Evolutionary conservation across 2,888 invertebrate species (phyloP), one percentile per base, ranked within the genome.

Genomic region (Andrena chrysosceles): DNA sequence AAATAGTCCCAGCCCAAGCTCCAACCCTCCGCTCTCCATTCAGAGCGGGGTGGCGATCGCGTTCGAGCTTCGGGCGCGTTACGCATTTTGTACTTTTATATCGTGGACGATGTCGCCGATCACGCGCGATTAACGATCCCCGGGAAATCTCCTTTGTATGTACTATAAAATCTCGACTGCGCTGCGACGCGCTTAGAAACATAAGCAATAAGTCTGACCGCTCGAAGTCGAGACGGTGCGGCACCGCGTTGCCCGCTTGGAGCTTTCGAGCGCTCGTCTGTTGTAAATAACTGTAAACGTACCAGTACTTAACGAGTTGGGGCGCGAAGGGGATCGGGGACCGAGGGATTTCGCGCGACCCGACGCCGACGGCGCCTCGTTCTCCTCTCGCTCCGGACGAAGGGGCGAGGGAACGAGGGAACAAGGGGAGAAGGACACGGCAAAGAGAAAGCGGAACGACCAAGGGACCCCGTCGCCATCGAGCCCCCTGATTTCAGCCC

Each of bases 11-110:
- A n/a, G n/a, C n/a, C 67, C 72, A 49, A 72, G 78, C 73, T 56
- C 1, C 31, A 72, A 35, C 72, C 72, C 66, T 54, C 1, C 31
- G 8, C n/a, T 56, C 10, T 4, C 23, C 23, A 52, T n/a, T 52
- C 20, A 52, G 52, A 10, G 10, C 2, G n/a, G 26, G 3, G 10
- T 26, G 72, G 23, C 56, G 26, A 20, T 31, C 56, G 69, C 75
- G 75, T 62, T 71, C 70, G 76, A 60, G 56, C 68, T 23, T 29
- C 23, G 76, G 82, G 76, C 84, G 83, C 86, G 89, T 84, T 85
- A 86, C 89, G 92, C 90, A 93, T 93, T 93, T 93, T 93, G 92
- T 93, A 93, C 93, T 93, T 93, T 93, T 93, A 93, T 93, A 93
- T 91, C 87, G 90, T 87, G 90, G 83, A 86, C 87, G 89, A 90